These are phyloP conservation scores for Aphodius granarius DNA, from an alignment of 2,888 invertebrate genomes.

Conservation along the genomic window DNA sequence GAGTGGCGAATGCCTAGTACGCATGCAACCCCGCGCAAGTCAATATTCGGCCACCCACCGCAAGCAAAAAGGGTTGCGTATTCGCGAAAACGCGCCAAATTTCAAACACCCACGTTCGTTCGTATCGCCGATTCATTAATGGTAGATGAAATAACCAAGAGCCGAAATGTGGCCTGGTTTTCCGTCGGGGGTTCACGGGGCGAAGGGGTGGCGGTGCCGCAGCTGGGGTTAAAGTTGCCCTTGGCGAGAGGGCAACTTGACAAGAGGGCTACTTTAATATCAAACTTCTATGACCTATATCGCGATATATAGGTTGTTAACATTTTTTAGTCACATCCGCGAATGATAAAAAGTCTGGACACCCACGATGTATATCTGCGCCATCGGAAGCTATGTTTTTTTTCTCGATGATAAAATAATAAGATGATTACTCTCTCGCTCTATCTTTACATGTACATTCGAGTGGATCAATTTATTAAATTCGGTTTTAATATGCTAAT, in stretches of 20 bases:
- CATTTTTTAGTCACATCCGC: not conserved
- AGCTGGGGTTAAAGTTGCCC: not conserved
- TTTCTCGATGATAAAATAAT: too few relatives aligned
- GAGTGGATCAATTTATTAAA: too few relatives aligned
- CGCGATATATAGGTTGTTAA: not conserved
- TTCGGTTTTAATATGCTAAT: not conserved
- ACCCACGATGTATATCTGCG: not conserved
- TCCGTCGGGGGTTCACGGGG: not conserved
- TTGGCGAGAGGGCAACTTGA: not conserved
- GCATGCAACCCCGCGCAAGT: not conserved
- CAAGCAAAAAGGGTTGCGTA: constrained; percentile 5
- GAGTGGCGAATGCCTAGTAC: not conserved
- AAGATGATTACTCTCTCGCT: too few relatives aligned
- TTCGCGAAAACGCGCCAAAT: not conserved
- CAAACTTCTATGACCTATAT: not conserved
- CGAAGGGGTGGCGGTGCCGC: not conserved
- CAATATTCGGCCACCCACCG: constrained; percentile 3
- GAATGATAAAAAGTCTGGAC: not conserved
- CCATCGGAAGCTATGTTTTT: not conserved
- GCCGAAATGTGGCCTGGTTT: not conserved
- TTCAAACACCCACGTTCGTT: not conserved
- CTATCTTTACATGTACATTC: too few relatives aligned
- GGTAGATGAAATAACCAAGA: not conserved
- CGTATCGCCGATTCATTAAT: not conserved
- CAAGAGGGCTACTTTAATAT: too few relatives aligned